Evolutionary conservation across 1,140 invertebrate species (phyloP), one percentile per base, ranked within the genome.

Genomic region (Stratiolaelaps scimitus): DNA sequence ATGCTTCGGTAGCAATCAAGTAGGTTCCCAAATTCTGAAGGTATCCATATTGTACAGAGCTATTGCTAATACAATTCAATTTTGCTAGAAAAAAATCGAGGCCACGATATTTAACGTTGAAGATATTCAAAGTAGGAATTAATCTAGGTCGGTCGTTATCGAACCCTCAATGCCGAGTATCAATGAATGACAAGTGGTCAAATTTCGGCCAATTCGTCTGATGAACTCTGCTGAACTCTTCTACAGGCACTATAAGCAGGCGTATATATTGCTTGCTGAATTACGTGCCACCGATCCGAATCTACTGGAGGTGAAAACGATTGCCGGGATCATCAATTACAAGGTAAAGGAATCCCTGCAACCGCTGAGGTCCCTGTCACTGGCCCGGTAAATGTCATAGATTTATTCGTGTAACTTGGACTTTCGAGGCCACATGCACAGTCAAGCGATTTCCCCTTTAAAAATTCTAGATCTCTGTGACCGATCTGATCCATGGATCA

Each of bases 271-370:
- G 76, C 78, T 95, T 68, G 76, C 89, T 66, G 90, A 95, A 72
- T 84, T 92, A 64, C 81, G 87, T 68, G 84, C 89, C 72, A 84
- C 86, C 34, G 91, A 95, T 73, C 85, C 85, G 5, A 95, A 97
- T 77, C 81, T 88, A 45, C 79, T 91, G 73, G 94, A 98, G 80
- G 84, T 97, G 6, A 90, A 93, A 78, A 89, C 86, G 29, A 81
- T 97, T n/a, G 92, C 90, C 65, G 88, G 91, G 10, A 90, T 92
- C 71, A 84, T 98, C 19, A 96, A 90, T 75, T 98, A 94, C 73
- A 96, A 97, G 78, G 81, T 96, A 48, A 64, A 20, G 17, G 34
- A 40, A 10, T 40, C 34, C 10, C 10, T 6, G 34, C 34, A 40
- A 10, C 34, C 5, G 4, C 10, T 19, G 0, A n/a, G 34, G 30